phyloP scores from a whole-genome alignment of 2,113 vertebrate species.

The Uria lomvia region DNA sequence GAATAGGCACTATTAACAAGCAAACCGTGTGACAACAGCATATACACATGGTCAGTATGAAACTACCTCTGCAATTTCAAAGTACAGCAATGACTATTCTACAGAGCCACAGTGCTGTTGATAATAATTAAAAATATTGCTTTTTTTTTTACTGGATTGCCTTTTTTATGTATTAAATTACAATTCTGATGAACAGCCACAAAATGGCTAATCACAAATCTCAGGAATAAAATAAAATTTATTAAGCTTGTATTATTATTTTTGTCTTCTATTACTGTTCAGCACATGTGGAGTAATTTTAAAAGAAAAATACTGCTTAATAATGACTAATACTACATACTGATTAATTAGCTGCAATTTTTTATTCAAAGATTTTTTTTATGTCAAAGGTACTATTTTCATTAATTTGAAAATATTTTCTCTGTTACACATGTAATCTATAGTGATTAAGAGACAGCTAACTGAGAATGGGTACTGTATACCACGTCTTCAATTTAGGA shows the following conservation, averaged over 20 bases:
- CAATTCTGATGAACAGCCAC: background rate
- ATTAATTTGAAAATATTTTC: background rate
- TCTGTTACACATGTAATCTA: background rate
- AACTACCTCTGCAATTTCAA: background rate
- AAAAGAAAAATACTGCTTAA: background rate
- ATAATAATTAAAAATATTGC: background rate
- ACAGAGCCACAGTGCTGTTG: background rate
- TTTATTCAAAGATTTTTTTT: background rate
- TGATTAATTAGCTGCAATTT: background rate
- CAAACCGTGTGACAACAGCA: background rate
- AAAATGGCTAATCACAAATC: background rate
- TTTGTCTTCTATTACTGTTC: background rate
- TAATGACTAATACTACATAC: background rate
- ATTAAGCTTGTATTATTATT: background rate
- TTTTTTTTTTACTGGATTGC: background rate
- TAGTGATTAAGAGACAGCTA: background rate
- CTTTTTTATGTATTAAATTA: background rate
- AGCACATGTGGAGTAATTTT: background rate
- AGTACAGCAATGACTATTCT: background rate
- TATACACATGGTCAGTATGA: background rate
- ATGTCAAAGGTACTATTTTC: background rate
- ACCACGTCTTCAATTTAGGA: background rate
- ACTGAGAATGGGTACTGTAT: background rate
- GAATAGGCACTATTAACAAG: background rate
- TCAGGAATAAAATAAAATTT: background rate